These are phyloP conservation scores for Drosophila oshimai DNA, from an alignment of 1,140 invertebrate species.

Conservation along the genomic window DNA sequence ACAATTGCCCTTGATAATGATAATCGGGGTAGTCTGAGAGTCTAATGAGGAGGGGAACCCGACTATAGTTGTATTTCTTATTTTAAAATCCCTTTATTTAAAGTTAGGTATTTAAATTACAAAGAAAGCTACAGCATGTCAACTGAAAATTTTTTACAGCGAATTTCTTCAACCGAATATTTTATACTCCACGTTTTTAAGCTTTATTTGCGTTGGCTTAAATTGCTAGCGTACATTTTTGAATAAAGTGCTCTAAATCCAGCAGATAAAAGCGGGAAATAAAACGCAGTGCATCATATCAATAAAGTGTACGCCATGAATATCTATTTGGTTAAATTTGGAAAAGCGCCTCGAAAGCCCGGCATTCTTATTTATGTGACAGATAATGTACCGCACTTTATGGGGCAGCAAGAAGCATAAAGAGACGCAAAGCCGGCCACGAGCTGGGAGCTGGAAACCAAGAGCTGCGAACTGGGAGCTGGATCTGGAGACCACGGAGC, in stretches of 20 bases:
- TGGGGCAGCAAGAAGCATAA: constrained; percentile 45
- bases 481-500: background rate
- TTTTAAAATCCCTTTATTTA: background rate
- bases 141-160: too few species aligned
- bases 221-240: background rate
- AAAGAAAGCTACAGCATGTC: too few species aligned
- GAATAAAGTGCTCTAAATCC: constrained; percentile 27
- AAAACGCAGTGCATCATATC: constrained; percentile 48
- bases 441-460: background rate
- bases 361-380: constrained; percentile 49
- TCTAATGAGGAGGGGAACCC: too few species aligned
- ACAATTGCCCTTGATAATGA: too few species aligned
- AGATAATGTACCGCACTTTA: constrained; percentile 58
- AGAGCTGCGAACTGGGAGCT: constrained; percentile 1
- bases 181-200: background rate
- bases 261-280: constrained; percentile 20
- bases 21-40: too few species aligned
- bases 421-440: constrained; percentile 52
- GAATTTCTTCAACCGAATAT: too few species aligned
- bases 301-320: constrained; percentile 56
- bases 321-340: constrained; percentile 58
- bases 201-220: background rate
- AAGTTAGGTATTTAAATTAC: too few species aligned
- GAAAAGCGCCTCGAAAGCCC: constrained; percentile 21
- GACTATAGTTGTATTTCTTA: too few species aligned